Conservation (phyloP, 2,888 invertebrate genomes). For the Auanema freiburgensis region DNA sequence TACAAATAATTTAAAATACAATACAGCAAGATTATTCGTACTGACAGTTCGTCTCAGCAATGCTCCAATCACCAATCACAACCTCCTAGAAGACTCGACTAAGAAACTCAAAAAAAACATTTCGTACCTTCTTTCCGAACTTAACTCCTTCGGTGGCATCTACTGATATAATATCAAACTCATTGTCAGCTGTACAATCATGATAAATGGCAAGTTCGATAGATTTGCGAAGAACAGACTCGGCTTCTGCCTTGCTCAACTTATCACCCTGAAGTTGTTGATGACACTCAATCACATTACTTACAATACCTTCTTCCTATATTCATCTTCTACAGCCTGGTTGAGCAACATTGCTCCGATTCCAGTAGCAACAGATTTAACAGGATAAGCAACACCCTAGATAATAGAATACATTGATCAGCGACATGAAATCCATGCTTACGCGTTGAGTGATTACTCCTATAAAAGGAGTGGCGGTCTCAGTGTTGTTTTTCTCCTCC, state of each 20-base stretch:
- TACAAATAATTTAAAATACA: constrained; percentile 1
- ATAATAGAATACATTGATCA: not conserved
- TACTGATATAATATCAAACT: constrained; percentile 54
- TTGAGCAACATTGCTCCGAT: constrained; percentile 75
- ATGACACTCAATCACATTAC: not conserved
- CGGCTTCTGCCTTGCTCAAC: constrained; percentile 53
- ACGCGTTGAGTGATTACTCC: constrained; percentile 76
- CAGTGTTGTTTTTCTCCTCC: constrained; percentile 69
- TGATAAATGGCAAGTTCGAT: constrained; percentile 60
- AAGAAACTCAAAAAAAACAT: too few species aligned
- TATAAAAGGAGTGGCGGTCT: constrained; percentile 74
- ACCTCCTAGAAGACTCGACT: too few species aligned
- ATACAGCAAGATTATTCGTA: constrained; percentile 39
- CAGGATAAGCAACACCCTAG: constrained; percentile 63
- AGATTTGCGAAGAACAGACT: constrained; percentile 50
- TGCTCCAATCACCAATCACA: constrained; percentile 25
- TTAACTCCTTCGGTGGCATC: constrained; percentile 35
- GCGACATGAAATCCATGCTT: not conserved
- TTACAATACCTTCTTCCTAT: constrained; percentile 31
- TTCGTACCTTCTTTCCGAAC: constrained; percentile 39
- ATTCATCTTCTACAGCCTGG: constrained; percentile 46
- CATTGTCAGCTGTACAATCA: constrained; percentile 58
- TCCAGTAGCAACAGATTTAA: constrained; percentile 81
- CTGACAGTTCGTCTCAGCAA: constrained; percentile 55
- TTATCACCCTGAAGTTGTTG: constrained; percentile 30